Percentiles rank a stretch among this genome's conserved stretches.
Conservation (phyloP, 2,113 vertebrate species). For the Nothocercus julius region DNA sequence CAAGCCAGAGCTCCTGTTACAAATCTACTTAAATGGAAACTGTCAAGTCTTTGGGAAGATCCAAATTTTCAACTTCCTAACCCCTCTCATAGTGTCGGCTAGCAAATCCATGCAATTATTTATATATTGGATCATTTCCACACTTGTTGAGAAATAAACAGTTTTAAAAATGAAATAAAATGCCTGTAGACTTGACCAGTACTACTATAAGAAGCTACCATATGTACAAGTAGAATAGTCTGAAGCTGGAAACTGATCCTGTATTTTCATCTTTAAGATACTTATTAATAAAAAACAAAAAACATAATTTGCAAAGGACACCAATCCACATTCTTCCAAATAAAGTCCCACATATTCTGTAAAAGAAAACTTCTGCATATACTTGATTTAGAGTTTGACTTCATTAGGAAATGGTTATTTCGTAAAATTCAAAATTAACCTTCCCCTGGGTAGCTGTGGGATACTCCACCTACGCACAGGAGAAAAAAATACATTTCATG, state of each 20-base stretch:
- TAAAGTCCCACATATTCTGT: neutral
- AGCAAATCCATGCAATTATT: neutral
- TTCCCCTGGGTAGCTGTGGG: neutral
- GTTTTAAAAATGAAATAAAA: slow-evolving; percentile 11
- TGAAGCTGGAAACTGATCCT: neutral
- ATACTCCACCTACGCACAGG: neutral
- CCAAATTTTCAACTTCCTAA: slow-evolving; percentile 12
- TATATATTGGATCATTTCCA: neutral
- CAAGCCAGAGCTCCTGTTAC: slow-evolving; percentile 75
- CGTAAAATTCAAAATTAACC: neutral
- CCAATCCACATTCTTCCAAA: neutral
- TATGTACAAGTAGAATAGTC: neutral
- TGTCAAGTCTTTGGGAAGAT: slow-evolving; percentile 59
- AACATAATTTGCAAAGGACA: neutral
- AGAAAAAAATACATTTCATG: neutral
- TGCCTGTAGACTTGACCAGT: neutral
- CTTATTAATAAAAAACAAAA: neutral
- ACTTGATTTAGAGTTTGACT: neutral
- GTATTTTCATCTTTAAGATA: neutral
- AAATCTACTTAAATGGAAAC: slow-evolving; percentile 75
- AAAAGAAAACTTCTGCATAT: neutral
- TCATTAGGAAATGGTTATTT: neutral
- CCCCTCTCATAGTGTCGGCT: neutral
- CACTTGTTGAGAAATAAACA: slow-evolving; percentile 15
- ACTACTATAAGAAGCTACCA: neutral